Conservation (phyloP, 2,797 vertebrate species). For the Microhierax caerulescens region DNA sequence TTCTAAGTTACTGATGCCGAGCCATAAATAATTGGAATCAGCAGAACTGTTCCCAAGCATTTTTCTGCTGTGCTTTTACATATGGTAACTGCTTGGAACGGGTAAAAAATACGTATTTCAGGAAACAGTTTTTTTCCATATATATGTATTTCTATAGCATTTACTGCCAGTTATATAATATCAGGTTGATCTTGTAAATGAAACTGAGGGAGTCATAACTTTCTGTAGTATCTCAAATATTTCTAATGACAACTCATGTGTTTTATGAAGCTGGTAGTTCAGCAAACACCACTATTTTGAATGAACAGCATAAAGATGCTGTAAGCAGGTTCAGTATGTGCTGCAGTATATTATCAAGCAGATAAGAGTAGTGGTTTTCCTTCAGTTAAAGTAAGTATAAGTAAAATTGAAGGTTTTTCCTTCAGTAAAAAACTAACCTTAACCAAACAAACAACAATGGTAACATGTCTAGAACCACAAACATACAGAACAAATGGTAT, state of each 20-base stretch:
- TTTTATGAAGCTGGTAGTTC: neutral
- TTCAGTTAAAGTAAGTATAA: neutral
- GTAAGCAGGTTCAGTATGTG: neutral
- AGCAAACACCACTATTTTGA: neutral
- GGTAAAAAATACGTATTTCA: neutral
- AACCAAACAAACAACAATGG: neutral
- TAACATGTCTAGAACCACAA: neutral
- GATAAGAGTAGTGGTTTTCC: neutral
- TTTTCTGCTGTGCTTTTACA: constrained; percentile 50
- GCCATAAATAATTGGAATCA: constrained; percentile 59
- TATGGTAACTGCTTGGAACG: constrained; percentile 8
- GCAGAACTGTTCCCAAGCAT: neutral
- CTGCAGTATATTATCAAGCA: neutral
- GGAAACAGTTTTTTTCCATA: neutral
- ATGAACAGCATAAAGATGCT: neutral
- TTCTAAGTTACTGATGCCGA: constrained; percentile 61
- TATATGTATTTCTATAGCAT: neutral
- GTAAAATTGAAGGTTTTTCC: neutral
- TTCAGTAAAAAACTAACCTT: neutral
- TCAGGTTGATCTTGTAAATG: neutral
- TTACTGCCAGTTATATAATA: neutral
- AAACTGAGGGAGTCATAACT: neutral
- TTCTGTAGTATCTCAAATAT: neutral
- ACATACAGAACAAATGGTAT: neutral
- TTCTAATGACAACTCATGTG: neutral